Percentiles rank a stretch among this genome's conserved stretches.
Conservation (phyloP, 2,888 invertebrate species). For the Aplocera efformata region DNA sequence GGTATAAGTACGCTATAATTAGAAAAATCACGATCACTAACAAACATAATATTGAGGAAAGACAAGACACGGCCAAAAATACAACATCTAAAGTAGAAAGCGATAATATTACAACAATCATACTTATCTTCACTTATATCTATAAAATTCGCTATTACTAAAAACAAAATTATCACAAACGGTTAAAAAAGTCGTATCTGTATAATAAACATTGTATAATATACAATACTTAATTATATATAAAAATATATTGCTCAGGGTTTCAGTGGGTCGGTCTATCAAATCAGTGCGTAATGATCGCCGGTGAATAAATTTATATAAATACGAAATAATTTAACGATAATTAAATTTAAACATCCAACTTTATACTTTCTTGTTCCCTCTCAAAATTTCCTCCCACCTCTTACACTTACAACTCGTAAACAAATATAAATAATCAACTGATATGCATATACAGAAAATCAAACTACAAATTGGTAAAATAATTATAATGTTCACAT, state of each 20-base stretch:
- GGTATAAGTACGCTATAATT: conserved; percentile 55
- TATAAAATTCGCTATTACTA: conserved; percentile 59
- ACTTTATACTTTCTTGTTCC: conserved; percentile 32
- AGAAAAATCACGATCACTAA: conserved; percentile 64
- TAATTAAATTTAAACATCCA: conserved; percentile 28
- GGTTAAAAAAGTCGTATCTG: conserved; percentile 65
- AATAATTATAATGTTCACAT: conserved; percentile 54
- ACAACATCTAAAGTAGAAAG: conserved; percentile 71
- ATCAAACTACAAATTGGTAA: conserved; percentile 29
- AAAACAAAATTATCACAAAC: conserved; percentile 67
- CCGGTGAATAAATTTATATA: conserved; percentile 36
- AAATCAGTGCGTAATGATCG: conserved; percentile 67
- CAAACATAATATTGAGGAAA: conserved; percentile 56
- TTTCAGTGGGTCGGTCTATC: conserved; percentile 73
- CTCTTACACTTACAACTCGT: conserved; percentile 22
- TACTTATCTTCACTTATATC: conserved; percentile 43
- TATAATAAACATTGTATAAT: conserved; percentile 70
- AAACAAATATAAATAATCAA: conserved; percentile 24
- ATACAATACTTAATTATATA: conserved; percentile 74
- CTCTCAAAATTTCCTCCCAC: conserved; percentile 27
- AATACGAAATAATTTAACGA: conserved; percentile 28
- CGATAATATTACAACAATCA: conserved; percentile 66
- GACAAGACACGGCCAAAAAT: conserved; percentile 61
- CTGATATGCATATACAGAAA: conserved; percentile 24
- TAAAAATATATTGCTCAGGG: conserved; percentile 79